phyloP scores from a whole-genome alignment of 2,797 vertebrate genomes.

The Rhynchonycteris naso region DNA sequence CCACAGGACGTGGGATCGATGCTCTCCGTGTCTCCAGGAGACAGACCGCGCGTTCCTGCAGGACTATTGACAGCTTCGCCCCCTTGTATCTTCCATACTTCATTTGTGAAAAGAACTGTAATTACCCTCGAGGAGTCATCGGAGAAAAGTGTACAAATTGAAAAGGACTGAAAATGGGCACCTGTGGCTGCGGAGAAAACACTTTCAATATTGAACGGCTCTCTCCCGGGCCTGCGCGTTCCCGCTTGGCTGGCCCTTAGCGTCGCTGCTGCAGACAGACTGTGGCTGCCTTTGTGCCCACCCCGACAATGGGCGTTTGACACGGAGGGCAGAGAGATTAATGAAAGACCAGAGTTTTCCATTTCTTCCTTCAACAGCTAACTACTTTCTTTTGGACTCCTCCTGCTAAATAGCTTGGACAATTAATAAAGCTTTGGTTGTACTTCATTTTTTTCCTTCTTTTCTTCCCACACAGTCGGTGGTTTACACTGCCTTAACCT shows the following conservation, averaged over 20 bases:
- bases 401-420: slow-evolving; percentile 68
- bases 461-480: neutral
- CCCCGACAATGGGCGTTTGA: slow-evolving; percentile 65
- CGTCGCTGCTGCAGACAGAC: neutral
- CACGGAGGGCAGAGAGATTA: slow-evolving; percentile 23
- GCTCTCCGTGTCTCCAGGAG: slow-evolving; percentile 66
- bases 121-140: slow-evolving; percentile 84
- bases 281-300: neutral
- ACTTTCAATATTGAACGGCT: slow-evolving; percentile 80
- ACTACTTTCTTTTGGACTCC: slow-evolving; percentile 68
- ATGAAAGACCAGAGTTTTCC: slow-evolving; percentile 64
- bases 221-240: slow-evolving; percentile 61
- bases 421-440: slow-evolving; percentile 74
- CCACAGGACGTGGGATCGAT: slow-evolving; percentile 73
- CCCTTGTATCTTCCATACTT: slow-evolving; percentile 74
- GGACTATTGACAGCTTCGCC: slow-evolving; percentile 81
- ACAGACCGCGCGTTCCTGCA: slow-evolving; percentile 60
- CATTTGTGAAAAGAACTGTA: slow-evolving; percentile 85
- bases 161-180: slow-evolving; percentile 84
- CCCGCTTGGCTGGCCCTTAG: slow-evolving; percentile 61
- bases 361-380: slow-evolving; percentile 46
- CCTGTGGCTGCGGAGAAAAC: slow-evolving; percentile 82
- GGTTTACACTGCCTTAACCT: slow-evolving; percentile 46
- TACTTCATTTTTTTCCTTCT: neutral
- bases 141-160: slow-evolving; percentile 76